Evolutionary conservation across 2,797 vertebrate species (phyloP).

Genomic region (Buceros bicornis): DNA sequence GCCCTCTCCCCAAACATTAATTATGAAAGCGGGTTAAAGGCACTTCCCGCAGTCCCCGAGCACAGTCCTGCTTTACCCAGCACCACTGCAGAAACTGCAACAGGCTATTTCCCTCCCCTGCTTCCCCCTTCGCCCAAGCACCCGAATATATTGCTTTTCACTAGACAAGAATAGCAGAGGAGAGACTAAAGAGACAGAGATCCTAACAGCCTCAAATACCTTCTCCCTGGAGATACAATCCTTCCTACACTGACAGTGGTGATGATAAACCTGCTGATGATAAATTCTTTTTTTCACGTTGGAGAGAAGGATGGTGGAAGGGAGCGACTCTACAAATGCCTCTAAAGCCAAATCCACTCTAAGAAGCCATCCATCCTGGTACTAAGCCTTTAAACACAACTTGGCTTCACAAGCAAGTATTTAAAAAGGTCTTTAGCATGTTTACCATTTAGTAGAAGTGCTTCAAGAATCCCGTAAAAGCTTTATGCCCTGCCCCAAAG

Average conservation of each 20-base stretch:
- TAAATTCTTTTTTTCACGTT: background rate
- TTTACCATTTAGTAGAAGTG: background rate
- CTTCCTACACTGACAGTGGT: background rate
- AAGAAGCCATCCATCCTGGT: background rate
- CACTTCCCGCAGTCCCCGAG: background rate
- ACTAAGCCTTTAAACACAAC: background rate
- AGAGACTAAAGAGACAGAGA: background rate
- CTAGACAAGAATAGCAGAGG: background rate
- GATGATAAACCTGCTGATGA: background rate
- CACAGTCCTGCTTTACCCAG: background rate
- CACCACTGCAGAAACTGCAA: background rate
- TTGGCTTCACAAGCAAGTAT: background rate
- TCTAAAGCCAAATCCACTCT: background rate
- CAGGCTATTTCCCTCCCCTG: background rate
- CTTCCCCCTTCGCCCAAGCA: background rate
- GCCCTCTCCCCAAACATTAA: conserved; percentile 15
- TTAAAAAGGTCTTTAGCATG: background rate
- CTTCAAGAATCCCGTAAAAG: background rate
- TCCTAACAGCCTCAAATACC: background rate
- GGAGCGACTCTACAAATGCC: background rate
- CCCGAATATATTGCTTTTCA: background rate
- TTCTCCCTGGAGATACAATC: background rate
- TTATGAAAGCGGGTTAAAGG: conserved; percentile 43
- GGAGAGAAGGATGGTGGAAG: background rate
- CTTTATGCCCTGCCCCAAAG: background rate